phyloP scores from a whole-genome alignment of 2,797 vertebrate genomes.

The Phataginus tricuspis region DNA sequence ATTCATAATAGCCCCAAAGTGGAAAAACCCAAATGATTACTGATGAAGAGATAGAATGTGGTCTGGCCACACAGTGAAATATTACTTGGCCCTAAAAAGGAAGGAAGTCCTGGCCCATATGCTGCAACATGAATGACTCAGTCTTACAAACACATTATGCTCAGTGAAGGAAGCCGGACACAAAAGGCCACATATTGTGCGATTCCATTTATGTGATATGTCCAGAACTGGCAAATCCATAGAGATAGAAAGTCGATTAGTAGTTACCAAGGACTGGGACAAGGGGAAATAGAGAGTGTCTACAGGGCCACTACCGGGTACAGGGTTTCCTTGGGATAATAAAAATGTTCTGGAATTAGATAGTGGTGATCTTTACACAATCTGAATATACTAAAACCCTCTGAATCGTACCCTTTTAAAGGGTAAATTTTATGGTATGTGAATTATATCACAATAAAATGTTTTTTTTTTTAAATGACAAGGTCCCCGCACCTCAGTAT shows the following conservation, averaged over 20 bases:
- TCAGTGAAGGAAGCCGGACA: background rate
- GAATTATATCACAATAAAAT: background rate
- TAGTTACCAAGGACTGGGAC: background rate
- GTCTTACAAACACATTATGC: background rate
- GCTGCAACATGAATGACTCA: background rate
- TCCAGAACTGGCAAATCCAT: background rate
- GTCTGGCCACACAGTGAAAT: background rate
- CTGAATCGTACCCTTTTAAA: background rate
- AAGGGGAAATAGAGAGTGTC: too few species aligned
- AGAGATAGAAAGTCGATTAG: background rate
- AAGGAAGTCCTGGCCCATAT: background rate
- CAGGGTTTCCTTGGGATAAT: background rate
- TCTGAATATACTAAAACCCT: background rate
- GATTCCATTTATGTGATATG: background rate
- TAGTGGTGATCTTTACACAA: background rate
- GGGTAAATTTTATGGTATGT: background rate
- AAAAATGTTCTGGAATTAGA: background rate
- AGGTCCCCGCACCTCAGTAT: background rate
- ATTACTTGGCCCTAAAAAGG: background rate
- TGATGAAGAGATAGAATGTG: rapidly evolving
- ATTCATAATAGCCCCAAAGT: background rate
- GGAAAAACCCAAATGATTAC: background rate
- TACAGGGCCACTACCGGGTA: background rate
- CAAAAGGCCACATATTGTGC: background rate
- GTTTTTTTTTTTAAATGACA: background rate